These are phyloP conservation scores for Coracias cyanogaster DNA, from an alignment of 2,797 vertebrate species.

Conservation along the genomic window DNA sequence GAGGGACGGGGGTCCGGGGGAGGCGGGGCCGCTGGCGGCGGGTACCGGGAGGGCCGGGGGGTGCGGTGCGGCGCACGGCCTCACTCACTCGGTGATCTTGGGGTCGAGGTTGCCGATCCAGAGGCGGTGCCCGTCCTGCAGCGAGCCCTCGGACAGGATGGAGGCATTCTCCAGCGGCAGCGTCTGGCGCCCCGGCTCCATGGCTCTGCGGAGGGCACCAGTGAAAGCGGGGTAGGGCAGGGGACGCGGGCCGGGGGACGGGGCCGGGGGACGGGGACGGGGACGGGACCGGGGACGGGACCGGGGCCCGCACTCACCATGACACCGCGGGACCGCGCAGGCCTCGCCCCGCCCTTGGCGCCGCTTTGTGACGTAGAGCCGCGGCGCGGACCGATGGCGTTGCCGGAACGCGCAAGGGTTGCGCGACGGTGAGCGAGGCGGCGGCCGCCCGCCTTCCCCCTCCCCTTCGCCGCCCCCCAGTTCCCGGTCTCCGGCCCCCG, in stretches of 20 bases:
- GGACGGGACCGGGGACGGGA: too few species aligned
- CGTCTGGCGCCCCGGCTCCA: slow-evolving; percentile 90
- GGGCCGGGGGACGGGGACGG: too few species aligned
- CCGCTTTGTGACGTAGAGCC: fast-evolving
- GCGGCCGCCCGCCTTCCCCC: neutral
- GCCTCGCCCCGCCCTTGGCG: neutral
- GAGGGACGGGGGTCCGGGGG: neutral
- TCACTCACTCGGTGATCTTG: slow-evolving; percentile 96
- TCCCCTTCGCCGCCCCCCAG: neutral
- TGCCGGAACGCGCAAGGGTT: fast-evolving
- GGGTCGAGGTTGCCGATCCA: slow-evolving; percentile 98
- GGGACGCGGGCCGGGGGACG: neutral
- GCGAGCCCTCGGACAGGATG: slow-evolving; percentile 91
- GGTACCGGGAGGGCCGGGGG: neutral
- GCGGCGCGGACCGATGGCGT: neutral
- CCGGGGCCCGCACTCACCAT: neutral
- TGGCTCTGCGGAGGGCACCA: slow-evolving; percentile 53
- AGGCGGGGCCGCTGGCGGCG: neutral
- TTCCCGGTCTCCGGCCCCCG: neutral
- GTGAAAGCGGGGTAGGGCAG: too few species aligned
- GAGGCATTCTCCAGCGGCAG: slow-evolving; percentile 93
- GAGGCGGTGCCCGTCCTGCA: slow-evolving; percentile 94
- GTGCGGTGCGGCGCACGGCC: too few species aligned
- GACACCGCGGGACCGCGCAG: neutral
- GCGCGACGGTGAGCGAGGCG: neutral